phyloP scores from a whole-genome alignment of 2,113 vertebrate genomes.

The Notothenia rossii region DNA sequence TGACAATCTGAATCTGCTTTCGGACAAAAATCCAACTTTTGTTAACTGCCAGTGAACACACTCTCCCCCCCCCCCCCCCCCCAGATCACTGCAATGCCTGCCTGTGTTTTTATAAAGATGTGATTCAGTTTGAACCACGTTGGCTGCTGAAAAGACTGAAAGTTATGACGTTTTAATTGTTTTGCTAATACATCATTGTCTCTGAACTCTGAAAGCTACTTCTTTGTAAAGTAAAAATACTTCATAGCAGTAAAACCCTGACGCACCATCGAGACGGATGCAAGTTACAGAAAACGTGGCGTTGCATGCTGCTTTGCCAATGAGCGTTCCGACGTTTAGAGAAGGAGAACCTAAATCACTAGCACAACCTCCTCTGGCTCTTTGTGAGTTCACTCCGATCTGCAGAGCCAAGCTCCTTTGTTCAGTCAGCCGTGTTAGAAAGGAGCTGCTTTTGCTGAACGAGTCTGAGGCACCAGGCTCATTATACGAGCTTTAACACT shows the following conservation, averaged over 20 bases:
- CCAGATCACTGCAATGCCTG: slow-evolving; percentile 9
- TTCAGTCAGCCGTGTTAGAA: slow-evolving; percentile 34
- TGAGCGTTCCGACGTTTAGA: slow-evolving; percentile 19
- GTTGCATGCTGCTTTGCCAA: slow-evolving; percentile 52
- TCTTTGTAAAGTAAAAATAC: slow-evolving; percentile 21
- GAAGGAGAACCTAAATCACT: slow-evolving; percentile 32
- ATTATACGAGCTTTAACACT: slow-evolving; percentile 27
- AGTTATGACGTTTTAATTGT: slow-evolving; percentile 11
- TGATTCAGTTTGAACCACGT: slow-evolving; percentile 37
- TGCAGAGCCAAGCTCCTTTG: slow-evolving; percentile 34
- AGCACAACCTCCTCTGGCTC: slow-evolving; percentile 35
- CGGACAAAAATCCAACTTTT: background rate
- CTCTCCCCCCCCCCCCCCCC: background rate
- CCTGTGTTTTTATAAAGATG: slow-evolving; percentile 29
- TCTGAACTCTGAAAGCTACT: background rate
- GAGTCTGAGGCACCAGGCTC: slow-evolving; percentile 13
- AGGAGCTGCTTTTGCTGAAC: slow-evolving; percentile 30
- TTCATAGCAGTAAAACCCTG: slow-evolving; percentile 41
- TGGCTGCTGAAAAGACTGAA: slow-evolving; percentile 34
- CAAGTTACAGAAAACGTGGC: slow-evolving; percentile 4
- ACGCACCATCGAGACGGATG: slow-evolving; percentile 6
- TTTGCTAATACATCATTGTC: slow-evolving; percentile 16
- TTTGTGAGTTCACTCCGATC: slow-evolving; percentile 21
- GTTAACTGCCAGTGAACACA: too few relatives aligned
- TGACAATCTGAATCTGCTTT: slow-evolving; percentile 16